Conservation (phyloP, 1,140 invertebrate genomes). For the Galleria mellonella region DNA sequence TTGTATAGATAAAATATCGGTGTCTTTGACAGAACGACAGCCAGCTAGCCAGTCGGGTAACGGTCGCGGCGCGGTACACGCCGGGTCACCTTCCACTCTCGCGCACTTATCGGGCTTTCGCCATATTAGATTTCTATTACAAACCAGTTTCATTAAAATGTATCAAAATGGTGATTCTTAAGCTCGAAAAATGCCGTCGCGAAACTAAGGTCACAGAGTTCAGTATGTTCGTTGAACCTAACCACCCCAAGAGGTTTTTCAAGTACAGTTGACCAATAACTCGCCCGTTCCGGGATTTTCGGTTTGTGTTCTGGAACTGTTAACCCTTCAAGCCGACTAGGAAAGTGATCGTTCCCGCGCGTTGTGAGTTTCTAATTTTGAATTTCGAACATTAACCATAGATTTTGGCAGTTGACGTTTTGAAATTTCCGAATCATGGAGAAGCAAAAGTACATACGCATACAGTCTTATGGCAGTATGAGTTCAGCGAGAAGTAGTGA, state of each 20-base stretch:
- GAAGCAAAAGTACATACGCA: slow-evolving; percentile 42
- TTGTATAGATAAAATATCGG: too few species aligned
- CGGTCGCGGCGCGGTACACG: slow-evolving; percentile 7
- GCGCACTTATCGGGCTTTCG: slow-evolving; percentile 10
- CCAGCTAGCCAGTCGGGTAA: slow-evolving; percentile 7
- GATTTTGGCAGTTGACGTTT: slow-evolving; percentile 1
- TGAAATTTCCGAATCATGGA: slow-evolving; percentile 29
- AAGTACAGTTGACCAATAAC: slow-evolving; percentile 68
- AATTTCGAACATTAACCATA: slow-evolving; percentile 1
- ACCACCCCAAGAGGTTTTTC: slow-evolving; percentile 65
- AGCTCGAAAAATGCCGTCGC: slow-evolving; percentile 29
- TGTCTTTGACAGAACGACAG: neutral
- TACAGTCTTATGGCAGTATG: slow-evolving; percentile 66
- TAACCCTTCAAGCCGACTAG: slow-evolving; percentile 16
- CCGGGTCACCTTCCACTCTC: neutral
- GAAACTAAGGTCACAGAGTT: slow-evolving; percentile 43
- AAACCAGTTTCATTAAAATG: slow-evolving; percentile 42
- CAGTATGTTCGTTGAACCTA: slow-evolving; percentile 54
- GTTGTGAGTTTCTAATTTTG: slow-evolving; percentile 8
- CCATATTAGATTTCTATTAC: slow-evolving; percentile 11
- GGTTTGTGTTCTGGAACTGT: slow-evolving; percentile 27
- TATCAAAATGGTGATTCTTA: slow-evolving; percentile 60
- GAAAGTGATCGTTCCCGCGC: slow-evolving; percentile 4
- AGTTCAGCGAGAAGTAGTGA: slow-evolving; percentile 52
- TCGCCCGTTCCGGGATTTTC: slow-evolving; percentile 32